Evolutionary conservation across 2,797 vertebrate genomes (phyloP), one percentile per base, ranked within the genome.

Genomic region (Galaxias olidus): DNA sequence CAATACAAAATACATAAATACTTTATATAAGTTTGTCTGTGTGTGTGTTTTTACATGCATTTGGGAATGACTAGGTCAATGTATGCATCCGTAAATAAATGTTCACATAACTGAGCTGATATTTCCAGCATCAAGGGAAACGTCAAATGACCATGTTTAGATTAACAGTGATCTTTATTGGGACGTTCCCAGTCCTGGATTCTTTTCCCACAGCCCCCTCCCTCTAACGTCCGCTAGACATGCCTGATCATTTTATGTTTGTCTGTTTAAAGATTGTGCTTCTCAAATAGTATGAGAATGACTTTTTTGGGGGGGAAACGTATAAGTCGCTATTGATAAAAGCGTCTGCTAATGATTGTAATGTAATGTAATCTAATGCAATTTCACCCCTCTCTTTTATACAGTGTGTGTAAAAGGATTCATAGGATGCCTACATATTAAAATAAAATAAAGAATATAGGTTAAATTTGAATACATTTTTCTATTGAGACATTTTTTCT

Each of bases 71-170:
- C 45, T 10, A 14, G 1, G 9, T 14, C 45, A 14, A 45, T 42
- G 45, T 44, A 64, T 41, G 12, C 5, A 30, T 13, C 41, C 11
- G 56, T 59, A 17, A 10, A 40, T 59, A 79, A 63, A 65, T 54
- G 14, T 42, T 72, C 20, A 0, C 11, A 61, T 68, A 78, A 59
- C 63, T n/a, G 68, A 85, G 72, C 59, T n/a, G 52, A 55, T 47
- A 48, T 66, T 70, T 80, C 65, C 46, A 8, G 30, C 66, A 74
- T 83, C 63, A 79, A 59, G 76, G 53, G 59, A 64, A 59, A 74
- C 73, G 71, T 81, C 65, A 71, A 65, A 65, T 80, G 78, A 51
- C 59, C 58, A 41, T 20, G 56, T 71, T 73, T 75, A 51, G 1
- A 46, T 68, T 53, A 30, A 40, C 43, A 40, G 51, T 40, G 59